phyloP scores from a whole-genome alignment of 2,113 vertebrate genomes.

The Xerus inauris region DNA sequence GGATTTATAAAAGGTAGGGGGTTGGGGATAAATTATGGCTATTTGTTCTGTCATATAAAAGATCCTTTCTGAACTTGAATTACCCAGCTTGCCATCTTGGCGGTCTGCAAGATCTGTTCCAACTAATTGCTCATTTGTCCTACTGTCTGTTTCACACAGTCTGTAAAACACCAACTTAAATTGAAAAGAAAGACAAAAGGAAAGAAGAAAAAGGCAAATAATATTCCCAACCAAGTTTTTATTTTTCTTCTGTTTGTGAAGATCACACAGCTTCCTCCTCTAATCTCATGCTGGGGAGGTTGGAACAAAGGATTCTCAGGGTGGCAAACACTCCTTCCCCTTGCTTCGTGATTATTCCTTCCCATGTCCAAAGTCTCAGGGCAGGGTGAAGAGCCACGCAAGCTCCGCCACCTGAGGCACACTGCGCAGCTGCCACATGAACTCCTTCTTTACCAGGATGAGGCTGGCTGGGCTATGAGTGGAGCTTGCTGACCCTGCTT shows the following conservation, averaged over 20 bases:
- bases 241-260: neutral
- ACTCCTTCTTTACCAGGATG: neutral
- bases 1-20: neutral
- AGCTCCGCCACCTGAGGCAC: neutral
- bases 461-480: neutral
- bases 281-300: neutral
- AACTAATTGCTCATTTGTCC: neutral
- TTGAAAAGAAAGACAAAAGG: neutral
- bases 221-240: neutral
- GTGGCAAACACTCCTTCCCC: neutral
- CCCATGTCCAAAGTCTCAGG: neutral
- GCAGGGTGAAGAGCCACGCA: neutral
- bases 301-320: neutral
- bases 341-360: neutral
- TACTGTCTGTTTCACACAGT: neutral
- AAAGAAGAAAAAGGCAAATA: neutral
- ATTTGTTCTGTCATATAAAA: neutral
- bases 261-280: neutral
- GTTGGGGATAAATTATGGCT: neutral
- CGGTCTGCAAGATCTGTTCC: neutral
- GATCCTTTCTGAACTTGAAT: constrained; percentile 47
- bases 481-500: neutral
- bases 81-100: neutral
- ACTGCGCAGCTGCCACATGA: neutral
- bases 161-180: constrained; percentile 24